Conservation (phyloP, 2,888 invertebrate genomes). For the Agrilus mali region DNA sequence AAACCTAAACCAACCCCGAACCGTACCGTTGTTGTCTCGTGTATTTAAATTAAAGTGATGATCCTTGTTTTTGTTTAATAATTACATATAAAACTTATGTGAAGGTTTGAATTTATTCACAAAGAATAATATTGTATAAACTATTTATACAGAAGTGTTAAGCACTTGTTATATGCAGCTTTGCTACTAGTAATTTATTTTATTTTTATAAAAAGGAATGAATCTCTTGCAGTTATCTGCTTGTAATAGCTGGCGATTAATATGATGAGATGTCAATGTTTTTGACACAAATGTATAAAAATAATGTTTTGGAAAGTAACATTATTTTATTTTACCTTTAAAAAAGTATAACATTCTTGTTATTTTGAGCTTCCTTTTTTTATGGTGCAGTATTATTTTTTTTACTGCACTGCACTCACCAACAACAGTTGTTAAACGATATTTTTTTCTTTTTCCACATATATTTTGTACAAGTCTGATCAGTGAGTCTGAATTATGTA, state of each 20-base stretch:
- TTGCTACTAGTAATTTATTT: slow-evolving; percentile 26
- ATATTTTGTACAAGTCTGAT: slow-evolving; percentile 28
- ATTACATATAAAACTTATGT: slow-evolving; percentile 15
- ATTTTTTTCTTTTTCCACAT: slow-evolving; percentile 18
- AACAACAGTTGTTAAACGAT: slow-evolving; percentile 3
- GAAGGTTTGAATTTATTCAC: slow-evolving; percentile 18
- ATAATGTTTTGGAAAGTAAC: slow-evolving; percentile 21
- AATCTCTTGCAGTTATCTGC: slow-evolving; percentile 1
- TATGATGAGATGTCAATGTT: slow-evolving; percentile 20
- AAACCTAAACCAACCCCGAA: background rate
- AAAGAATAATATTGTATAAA: slow-evolving; percentile 15
- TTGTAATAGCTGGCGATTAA: background rate
- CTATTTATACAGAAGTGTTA: slow-evolving; percentile 21
- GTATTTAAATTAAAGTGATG: slow-evolving; percentile 22
- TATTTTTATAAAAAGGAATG: slow-evolving; percentile 18
- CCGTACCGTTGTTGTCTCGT: background rate
- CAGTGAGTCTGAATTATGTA: slow-evolving; percentile 30
- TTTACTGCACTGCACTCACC: background rate
- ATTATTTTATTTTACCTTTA: slow-evolving; percentile 21
- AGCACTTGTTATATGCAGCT: slow-evolving; percentile 33
- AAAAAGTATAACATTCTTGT: slow-evolving; percentile 15
- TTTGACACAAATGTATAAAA: slow-evolving; percentile 21
- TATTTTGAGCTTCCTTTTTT: slow-evolving; percentile 2
- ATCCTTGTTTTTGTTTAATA: slow-evolving; percentile 23
- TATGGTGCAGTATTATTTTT: background rate